A percentile compares a stretch with the other conserved stretches of the same genome.
phyloP scores from a whole-genome alignment of 2,888 invertebrate species.

The Acrobasis repandana region DNA sequence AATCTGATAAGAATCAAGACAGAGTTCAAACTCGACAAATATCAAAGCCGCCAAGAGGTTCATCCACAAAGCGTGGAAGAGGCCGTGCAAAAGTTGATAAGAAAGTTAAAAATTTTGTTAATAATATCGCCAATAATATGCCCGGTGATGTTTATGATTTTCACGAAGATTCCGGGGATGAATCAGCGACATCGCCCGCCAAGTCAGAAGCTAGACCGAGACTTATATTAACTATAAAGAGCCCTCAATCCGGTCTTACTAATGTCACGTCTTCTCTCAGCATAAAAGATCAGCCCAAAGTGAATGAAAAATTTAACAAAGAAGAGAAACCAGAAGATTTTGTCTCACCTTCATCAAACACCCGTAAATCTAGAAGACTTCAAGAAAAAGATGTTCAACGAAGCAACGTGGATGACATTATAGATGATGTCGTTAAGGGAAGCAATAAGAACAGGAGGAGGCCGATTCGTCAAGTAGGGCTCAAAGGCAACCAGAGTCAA shows the following conservation, averaged over 20 bases:
- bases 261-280: constrained; percentile 69
- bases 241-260: constrained; percentile 79
- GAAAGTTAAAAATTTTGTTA: constrained; percentile 70
- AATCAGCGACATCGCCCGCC: constrained; percentile 73
- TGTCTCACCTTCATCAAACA: constrained; percentile 85
- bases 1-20: constrained; percentile 60
- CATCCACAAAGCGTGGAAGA: constrained; percentile 71
- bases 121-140: constrained; percentile 81
- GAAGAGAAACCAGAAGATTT: constrained; percentile 84
- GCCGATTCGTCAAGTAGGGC: constrained; percentile 80
- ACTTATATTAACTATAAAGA: constrained; percentile 91
- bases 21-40: constrained; percentile 76
- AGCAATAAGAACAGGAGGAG: constrained; percentile 66
- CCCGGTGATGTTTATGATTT: constrained; percentile 94
- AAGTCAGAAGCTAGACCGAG: constrained; percentile 86
- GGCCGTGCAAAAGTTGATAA: constrained; percentile 80
- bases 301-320: constrained; percentile 57
- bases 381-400: constrained; percentile 88
- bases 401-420: constrained; percentile 90
- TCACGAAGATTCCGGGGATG: constrained; percentile 94
- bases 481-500: constrained; percentile 46
- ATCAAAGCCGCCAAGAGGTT: constrained; percentile 64
- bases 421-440: constrained; percentile 94
- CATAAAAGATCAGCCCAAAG: constrained; percentile 64
- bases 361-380: constrained; percentile 90